These are phyloP conservation scores for Turdus rufiventris DNA, from an alignment of 2,113 vertebrate genomes.

Conservation along the genomic window DNA sequence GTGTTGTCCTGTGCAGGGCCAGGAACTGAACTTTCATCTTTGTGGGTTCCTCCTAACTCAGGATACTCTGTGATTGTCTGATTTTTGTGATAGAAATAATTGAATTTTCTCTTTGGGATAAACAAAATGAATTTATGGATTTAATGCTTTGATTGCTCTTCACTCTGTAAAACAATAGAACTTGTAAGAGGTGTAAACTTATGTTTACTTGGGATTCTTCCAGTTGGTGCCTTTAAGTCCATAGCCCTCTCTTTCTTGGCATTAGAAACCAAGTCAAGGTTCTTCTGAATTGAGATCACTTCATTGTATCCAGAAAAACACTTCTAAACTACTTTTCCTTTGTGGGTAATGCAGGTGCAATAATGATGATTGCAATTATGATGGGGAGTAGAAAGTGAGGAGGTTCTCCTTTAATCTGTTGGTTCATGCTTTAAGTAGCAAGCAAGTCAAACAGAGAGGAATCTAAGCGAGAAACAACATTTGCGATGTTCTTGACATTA, in stretches of 20 bases:
- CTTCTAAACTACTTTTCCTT: neutral
- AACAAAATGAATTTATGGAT: neutral
- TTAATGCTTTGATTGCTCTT: neutral
- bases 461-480: neutral
- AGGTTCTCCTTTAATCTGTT: neutral
- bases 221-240: neutral
- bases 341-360: neutral
- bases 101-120: constrained; percentile 11
- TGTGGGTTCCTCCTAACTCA: neutral
- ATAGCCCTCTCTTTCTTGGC: neutral
- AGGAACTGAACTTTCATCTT: neutral
- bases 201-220: neutral
- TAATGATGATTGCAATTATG: neutral
- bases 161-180: neutral
- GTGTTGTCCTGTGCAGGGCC: neutral
- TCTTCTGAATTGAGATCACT: neutral
- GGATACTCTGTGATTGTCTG: neutral
- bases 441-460: neutral
- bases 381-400: neutral
- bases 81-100: neutral
- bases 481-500: neutral
- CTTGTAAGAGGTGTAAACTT: neutral
- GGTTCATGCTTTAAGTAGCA: rapidly evolving
- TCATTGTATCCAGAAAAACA: neutral
- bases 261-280: neutral